phyloP scores from a whole-genome alignment of 2,797 vertebrate genomes.

The Chromis chromis region DNA sequence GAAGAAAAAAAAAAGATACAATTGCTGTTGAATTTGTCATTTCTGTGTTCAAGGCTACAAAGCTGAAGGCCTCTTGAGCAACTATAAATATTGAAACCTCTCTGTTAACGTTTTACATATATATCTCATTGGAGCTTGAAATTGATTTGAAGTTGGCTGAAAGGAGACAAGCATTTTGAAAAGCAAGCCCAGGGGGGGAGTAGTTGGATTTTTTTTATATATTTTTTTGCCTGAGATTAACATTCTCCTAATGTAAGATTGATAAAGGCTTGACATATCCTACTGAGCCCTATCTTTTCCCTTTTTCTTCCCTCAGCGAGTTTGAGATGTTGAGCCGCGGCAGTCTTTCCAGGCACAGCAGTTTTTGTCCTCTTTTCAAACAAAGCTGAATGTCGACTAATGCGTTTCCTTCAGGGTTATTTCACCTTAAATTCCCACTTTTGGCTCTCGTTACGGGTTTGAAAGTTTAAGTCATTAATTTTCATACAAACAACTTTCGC shows the following conservation, averaged over 20 bases:
- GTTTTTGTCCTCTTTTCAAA: constrained; percentile 54
- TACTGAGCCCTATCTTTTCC: constrained; percentile 60
- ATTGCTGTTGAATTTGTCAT: constrained; percentile 61
- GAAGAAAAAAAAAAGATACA: constrained; percentile 32
- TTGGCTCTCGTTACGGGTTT: constrained; percentile 38
- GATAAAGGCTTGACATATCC: constrained; percentile 77
- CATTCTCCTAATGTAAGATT: constrained; percentile 82
- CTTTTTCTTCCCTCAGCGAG: constrained; percentile 46
- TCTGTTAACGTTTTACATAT: constrained; percentile 78
- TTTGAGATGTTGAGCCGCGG: constrained; percentile 50
- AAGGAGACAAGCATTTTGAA: constrained; percentile 77
- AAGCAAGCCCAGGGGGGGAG: constrained; percentile 58
- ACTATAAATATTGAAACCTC: constrained; percentile 82
- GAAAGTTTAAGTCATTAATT: constrained; percentile 58
- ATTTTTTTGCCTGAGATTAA: constrained; percentile 68
- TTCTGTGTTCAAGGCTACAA: constrained; percentile 62
- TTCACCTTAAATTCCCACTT: constrained; percentile 53
- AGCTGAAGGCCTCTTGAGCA: constrained; percentile 70
- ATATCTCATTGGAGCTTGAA: constrained; percentile 85
- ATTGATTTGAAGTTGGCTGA: constrained; percentile 83
- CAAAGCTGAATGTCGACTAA: constrained; percentile 53
- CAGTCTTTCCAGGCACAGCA: constrained; percentile 65
- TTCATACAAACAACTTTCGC: constrained; percentile 45
- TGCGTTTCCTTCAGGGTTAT: constrained; percentile 53
- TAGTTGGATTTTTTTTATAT: constrained; percentile 31